Evolutionary conservation across 1,140 invertebrate genomes (phyloP), one percentile per base, ranked within the genome.

Genomic region (Leptopilina clavipes): DNA sequence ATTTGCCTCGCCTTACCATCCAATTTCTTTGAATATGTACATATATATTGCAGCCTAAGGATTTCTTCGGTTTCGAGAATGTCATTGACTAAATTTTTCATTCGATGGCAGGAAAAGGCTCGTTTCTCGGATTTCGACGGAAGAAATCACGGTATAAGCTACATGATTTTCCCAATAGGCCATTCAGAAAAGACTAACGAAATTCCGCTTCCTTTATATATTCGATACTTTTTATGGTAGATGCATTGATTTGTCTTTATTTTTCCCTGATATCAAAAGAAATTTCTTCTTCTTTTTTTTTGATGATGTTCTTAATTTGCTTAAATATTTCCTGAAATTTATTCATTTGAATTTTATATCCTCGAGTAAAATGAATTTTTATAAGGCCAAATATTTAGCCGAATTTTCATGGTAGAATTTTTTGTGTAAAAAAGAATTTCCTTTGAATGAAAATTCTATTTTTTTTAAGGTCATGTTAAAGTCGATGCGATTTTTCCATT

Each of bases 41-140:
- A 11, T 14, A 14, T 8, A 65, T 65, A 37, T 10, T 19, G 12
- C 2, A 5, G 5, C 8, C 11, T 12, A 25, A 22, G 11, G 59
- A 65, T 65, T 65, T 65, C 59, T 65, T 37, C 25, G 59, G 59
- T 65, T 31, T 65, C 25, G 10, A 10, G 22, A 31, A 65, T 31
- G 22, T 19, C 19, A 31, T 65, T 10, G 25, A 65, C 59, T 65
- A n/a, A 65, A 65, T 65, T 65, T 65, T 65, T 65, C 25, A 65
- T 65, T 31, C 59, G 25, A 65, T 65, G 25, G 22, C 31, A 31
- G 22, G 22, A 65, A 65, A 65, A 65, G 22, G 59, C 14, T 31
- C 59, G 59, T 65, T 65, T 65, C 59, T 11, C 9, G 59, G 59
- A 65, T 37, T 37, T 65, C 59, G 59, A n/a, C 14, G 25, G 59